A percentile compares a stretch with the other conserved stretches of the same genome.
phyloP scores from a whole-genome alignment of 2,797 vertebrate species.

The Myoxocephalus aenaeus region DNA sequence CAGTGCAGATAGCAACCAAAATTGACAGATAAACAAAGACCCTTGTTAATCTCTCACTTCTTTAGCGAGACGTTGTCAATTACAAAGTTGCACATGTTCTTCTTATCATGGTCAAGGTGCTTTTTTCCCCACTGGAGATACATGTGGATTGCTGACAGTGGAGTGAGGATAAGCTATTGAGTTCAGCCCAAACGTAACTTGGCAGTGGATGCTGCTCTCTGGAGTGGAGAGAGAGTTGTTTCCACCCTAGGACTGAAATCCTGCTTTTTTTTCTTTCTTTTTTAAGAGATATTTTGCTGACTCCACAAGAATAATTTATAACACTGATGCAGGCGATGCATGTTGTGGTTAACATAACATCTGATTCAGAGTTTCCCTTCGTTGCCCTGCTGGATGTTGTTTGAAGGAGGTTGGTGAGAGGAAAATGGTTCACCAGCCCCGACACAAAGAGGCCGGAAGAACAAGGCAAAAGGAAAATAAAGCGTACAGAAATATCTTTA shows the following conservation, averaged over 20 bases:
- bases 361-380: conserved; percentile 77
- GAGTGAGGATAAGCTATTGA: conserved; percentile 70
- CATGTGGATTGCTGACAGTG: conserved; percentile 61
- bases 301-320: conserved; percentile 87
- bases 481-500: conserved; percentile 61
- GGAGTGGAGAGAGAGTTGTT: conserved; percentile 80
- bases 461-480: conserved; percentile 59
- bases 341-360: conserved; percentile 79
- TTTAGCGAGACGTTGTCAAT: conserved; percentile 34
- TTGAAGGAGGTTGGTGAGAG: conserved; percentile 62
- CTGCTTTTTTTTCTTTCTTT: conserved; percentile 27
- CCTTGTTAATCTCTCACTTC: conserved; percentile 42
- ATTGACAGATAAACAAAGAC: conserved; percentile 50
- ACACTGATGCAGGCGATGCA: conserved; percentile 80
- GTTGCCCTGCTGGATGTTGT: conserved; percentile 63
- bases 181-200: conserved; percentile 75
- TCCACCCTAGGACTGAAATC: conserved; percentile 77
- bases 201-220: conserved; percentile 73
- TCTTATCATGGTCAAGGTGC: conserved; percentile 27
- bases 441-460: conserved; percentile 63
- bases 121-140: conserved; percentile 45
- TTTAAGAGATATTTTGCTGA: conserved; percentile 85
- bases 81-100: conserved; percentile 50
- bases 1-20: conserved; percentile 40
- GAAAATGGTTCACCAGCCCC: conserved; percentile 53